Evolutionary conservation across 1,140 invertebrate species (phyloP), one percentile per base, ranked within the genome.

Genomic region (Hypothenemus hampei): DNA sequence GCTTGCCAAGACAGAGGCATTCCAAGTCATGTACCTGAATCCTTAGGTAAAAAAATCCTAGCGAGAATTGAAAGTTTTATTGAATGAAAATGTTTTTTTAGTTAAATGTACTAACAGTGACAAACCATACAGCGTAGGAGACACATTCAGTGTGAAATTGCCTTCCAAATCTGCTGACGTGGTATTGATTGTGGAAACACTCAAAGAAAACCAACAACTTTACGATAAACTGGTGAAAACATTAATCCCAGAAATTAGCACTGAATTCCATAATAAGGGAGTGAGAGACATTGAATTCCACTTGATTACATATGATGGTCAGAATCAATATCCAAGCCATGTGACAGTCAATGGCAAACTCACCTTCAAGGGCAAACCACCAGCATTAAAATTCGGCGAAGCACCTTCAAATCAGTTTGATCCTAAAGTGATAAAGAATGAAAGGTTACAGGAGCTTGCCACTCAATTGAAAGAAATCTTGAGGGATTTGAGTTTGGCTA

Each of bases 101-200:
- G 78, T 65, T 3, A 73, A 74, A 47, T 89, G 87, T 66, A 74
- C 71, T 20, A 75, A 80, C 18, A 77, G 78, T 0, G 72, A 74
- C 7, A 65, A 78, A 53, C 70, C 75, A 13, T 62, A 77, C 15
- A 63, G 76, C 0, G 44, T 81, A 11, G 81, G 78, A 4, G 78
- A 84, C 21, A 72, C 68, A 16, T 85, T 85, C 65, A 80, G 77
- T 33, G 73, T 87, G 0, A 84, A 84, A 63, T 65, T 79, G 19
- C 85, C 85, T 1, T 76, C 75, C 33, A 86, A 84, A 49, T 74
- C 85, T 58, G 87, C 85, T 6, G 87, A 90, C 62, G 74, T 89
- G 53, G 70, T 90, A 4, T 72, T 89, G 24, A 74, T 84, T 4
- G 75, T 89, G n/a, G 86, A 89, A 70, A 81, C 70, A 63, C 68